Base-by-base conservation (phyloP, 92 coral and sea anemone species). In the Scolanthus callimorphus region DNA sequence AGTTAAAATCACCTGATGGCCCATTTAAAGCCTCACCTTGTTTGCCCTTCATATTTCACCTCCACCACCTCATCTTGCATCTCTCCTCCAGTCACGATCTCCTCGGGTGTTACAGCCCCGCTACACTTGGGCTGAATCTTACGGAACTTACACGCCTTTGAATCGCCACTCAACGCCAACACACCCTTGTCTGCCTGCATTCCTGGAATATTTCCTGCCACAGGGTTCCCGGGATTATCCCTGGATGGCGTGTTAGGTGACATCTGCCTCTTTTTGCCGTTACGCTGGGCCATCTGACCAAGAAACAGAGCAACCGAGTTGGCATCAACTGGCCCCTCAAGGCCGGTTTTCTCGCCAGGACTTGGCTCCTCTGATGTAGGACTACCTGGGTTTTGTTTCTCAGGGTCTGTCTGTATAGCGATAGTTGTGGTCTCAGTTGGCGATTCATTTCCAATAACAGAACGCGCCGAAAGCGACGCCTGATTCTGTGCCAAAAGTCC, bases 241-340 rank as follows among this genome's bases (percentile, higher is more conserved):
- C 25, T 49, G 31, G 59, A 30, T 49, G n/a, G 39, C 1, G 21
- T 17, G 1, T 56, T 46, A 19, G n/a, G n/a, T n/a, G n/a, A n/a
- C n/a, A 60, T 47, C 37, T 28, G 60, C 25, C 77, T 57, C 49
- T 87, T 87, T 57, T 87, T 87, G 1, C 90, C 96, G 74, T 83
- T 80, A 34, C 62, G 69, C 29, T 86, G 95, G 17, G 96, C 96
- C 51, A 87, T 74, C 51, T 87, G 87, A 4, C 96, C 96, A 66
- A 87, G 66, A 53, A 87, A 87, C 76, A 87, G 43, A 22, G 96
- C 96, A 4, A 87, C 96, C n/a, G 96, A 83, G 44, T 87, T 87
- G 1, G 96, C 96, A 69, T 87, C 96, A 69, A 60, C 83, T 17
- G 84, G 39, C 20, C 64, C 41, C 37, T 52, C 56, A 10, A 53